Evolutionary conservation across 1,140 invertebrate species (phyloP).

Genomic region (Aricia agestis): DNA sequence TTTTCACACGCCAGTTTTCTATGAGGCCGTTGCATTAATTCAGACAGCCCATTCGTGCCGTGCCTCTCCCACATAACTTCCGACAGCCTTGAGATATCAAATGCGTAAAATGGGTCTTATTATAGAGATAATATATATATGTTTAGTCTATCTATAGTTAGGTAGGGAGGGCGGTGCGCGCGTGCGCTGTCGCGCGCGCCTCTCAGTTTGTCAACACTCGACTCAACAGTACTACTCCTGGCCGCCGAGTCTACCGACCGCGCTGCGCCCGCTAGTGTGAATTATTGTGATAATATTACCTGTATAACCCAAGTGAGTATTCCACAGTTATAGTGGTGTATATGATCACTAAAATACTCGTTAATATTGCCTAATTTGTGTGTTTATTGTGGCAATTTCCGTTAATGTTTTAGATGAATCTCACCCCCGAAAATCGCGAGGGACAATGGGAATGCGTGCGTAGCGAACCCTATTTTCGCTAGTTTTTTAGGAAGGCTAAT

Average conservation of each 20-base stretch:
- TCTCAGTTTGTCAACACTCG: conserved; percentile 26
- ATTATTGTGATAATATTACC: conserved; percentile 8
- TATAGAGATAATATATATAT: not conserved
- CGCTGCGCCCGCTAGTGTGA: conserved; percentile 19
- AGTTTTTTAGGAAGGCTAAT: not conserved
- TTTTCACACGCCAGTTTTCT: too few relatives aligned
- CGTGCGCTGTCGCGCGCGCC: conserved; percentile 30
- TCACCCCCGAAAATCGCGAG: not conserved
- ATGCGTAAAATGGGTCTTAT: conserved; percentile 2
- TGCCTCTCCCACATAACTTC: too few relatives aligned
- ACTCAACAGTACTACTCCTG: not conserved
- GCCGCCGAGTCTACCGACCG: not conserved
- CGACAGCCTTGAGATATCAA: not conserved
- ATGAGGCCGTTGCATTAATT: too few relatives aligned
- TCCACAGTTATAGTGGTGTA: not conserved
- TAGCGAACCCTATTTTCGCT: not conserved
- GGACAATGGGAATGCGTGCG: conserved; percentile 7
- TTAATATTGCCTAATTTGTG: not conserved
- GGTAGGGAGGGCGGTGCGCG: conserved; percentile 21
- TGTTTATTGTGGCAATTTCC: not conserved
- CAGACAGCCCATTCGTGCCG: too few relatives aligned
- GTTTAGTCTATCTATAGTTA: not conserved
- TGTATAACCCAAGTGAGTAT: not conserved
- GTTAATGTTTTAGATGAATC: not conserved
- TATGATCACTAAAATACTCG: not conserved